Conservation (phyloP, 2,113 vertebrate genomes). For the Pituophis catenifer region DNA sequence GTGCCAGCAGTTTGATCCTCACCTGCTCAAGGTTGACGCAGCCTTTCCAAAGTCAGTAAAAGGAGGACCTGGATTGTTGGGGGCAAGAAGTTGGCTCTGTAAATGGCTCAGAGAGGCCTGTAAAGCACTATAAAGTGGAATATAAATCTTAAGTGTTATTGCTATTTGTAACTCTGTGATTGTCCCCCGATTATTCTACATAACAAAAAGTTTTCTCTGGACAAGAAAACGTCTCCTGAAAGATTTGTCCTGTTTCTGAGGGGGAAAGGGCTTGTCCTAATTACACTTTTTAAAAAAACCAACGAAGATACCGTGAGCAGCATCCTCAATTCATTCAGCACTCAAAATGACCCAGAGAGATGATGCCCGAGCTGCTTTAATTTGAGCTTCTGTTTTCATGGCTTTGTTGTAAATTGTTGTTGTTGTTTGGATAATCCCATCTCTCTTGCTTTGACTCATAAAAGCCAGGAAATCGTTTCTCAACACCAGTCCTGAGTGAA, state of each 20-base stretch:
- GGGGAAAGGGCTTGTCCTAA: not conserved
- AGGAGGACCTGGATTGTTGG: too few species aligned
- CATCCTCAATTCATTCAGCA: not conserved
- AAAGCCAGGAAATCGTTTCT: slow-evolving; percentile 13
- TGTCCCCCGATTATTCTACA: not conserved
- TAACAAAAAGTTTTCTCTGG: not conserved
- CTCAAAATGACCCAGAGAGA: slow-evolving; percentile 2
- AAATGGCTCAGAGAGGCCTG: too few species aligned
- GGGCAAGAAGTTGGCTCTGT: too few species aligned
- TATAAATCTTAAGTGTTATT: too few species aligned
- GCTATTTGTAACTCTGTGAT: too few species aligned
- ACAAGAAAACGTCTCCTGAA: not conserved
- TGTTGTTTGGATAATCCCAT: not conserved
- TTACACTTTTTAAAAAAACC: not conserved
- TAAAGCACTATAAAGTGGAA: too few species aligned
- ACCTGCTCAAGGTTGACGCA: too few species aligned
- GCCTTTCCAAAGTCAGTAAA: too few species aligned
- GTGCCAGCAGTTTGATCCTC: too few species aligned
- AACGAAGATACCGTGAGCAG: not conserved
- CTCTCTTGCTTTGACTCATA: slow-evolving; percentile 16
- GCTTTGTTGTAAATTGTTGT: not conserved
- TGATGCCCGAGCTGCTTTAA: not conserved
- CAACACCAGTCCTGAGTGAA: not conserved
- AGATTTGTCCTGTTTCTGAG: not conserved
- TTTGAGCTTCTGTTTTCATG: slow-evolving; percentile 1